Conservation (phyloP, 2,797 vertebrate species). For the Toxotes lorentzi region DNA sequence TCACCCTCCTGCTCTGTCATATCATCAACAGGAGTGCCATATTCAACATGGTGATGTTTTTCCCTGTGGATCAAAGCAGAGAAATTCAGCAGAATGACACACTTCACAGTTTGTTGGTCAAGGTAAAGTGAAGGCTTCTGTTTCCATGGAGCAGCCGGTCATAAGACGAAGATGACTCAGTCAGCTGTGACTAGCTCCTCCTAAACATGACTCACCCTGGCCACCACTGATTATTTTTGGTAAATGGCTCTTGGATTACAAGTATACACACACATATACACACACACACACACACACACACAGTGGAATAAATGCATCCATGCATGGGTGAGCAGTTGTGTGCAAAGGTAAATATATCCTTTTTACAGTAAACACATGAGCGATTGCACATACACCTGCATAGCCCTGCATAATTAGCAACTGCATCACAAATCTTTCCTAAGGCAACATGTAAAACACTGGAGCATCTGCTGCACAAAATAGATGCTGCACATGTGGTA, state of each 20-base stretch:
- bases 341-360: constrained; percentile 29
- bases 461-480: background rate
- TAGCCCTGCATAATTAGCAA: constrained; percentile 6
- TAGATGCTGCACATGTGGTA: background rate
- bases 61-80: constrained; percentile 24
- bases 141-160: constrained; percentile 62
- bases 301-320: background rate
- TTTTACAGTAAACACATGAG: constrained; percentile 6
- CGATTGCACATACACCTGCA: background rate
- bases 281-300: background rate
- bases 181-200: constrained; percentile 62
- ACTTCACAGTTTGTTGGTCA: constrained; percentile 66
- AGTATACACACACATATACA: constrained; percentile 4
- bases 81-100: constrained; percentile 60
- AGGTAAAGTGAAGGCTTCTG: constrained; percentile 61
- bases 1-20: constrained; percentile 11
- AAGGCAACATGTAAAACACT: background rate
- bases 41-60: constrained; percentile 7
- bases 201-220: constrained; percentile 24
- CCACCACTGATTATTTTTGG: constrained; percentile 2
- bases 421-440: background rate
- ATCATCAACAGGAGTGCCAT: constrained; percentile 22
- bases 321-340: background rate
- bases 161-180: constrained; percentile 72
- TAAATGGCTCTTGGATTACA: constrained; percentile 39